Conservation (phyloP, 2,797 vertebrate genomes). For the Anableps anableps region DNA sequence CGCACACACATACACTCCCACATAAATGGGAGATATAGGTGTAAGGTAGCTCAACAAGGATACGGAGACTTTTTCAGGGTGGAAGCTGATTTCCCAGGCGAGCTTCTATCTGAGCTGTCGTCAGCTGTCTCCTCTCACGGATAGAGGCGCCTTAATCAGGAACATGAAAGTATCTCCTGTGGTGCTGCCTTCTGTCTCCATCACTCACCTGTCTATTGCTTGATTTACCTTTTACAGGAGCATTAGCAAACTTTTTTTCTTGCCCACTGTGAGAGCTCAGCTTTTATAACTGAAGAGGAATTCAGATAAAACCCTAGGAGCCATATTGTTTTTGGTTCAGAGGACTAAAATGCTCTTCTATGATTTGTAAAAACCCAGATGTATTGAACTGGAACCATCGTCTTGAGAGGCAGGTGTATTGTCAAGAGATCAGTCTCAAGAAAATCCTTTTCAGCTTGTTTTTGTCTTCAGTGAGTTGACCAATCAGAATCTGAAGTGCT, state of each 20-base stretch:
- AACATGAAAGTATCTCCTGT: conserved; percentile 76
- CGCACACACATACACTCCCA: conserved; percentile 3
- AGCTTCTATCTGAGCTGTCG: conserved; percentile 68
- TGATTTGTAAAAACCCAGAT: conserved; percentile 16
- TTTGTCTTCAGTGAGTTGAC: not conserved
- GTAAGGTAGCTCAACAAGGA: conserved; percentile 58
- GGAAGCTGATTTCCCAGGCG: conserved; percentile 76
- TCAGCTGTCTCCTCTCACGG: conserved; percentile 63
- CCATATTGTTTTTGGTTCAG: conserved; percentile 18
- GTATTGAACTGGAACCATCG: conserved; percentile 7
- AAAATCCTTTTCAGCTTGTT: conserved; percentile 10
- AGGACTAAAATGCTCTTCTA: conserved; percentile 4
- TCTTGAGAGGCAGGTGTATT: conserved; percentile 10
- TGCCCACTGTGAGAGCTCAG: conserved; percentile 33
- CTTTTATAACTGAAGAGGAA: conserved; percentile 20
- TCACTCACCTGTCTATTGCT: conserved; percentile 62
- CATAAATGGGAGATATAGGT: conserved; percentile 29
- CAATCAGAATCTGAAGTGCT: not conserved
- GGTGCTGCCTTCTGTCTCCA: conserved; percentile 66
- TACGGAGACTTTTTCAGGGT: conserved; percentile 54
- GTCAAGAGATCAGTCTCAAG: conserved; percentile 1
- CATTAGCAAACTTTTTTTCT: conserved; percentile 24
- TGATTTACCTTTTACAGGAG: conserved; percentile 54
- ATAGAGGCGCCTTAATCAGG: conserved; percentile 71
- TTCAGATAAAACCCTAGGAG: conserved; percentile 18